Conservation (phyloP, 2,113 vertebrate genomes). For the Odontesthes bonariensis region DNA sequence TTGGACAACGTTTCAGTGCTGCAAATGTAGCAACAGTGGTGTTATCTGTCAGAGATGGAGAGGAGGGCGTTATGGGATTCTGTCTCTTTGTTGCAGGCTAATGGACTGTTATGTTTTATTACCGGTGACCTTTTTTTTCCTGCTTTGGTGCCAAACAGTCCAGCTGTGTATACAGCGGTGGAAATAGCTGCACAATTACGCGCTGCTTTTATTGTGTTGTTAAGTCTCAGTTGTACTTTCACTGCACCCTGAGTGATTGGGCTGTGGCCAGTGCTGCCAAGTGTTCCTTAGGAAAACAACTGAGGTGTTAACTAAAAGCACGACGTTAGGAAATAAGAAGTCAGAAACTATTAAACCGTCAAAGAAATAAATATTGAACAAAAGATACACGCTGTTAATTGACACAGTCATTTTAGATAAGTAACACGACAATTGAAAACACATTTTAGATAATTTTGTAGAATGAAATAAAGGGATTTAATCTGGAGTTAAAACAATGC, state of each 20-base stretch:
- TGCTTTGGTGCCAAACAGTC: slow-evolving; percentile 6
- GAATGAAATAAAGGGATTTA: too few species aligned
- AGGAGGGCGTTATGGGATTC: slow-evolving; percentile 20
- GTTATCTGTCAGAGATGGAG: background rate
- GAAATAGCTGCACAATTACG: background rate
- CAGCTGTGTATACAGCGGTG: background rate
- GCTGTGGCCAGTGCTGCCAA: background rate
- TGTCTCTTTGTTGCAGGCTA: slow-evolving; percentile 17
- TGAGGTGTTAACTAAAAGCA: background rate
- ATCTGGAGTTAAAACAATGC: too few species aligned
- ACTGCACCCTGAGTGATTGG: background rate
- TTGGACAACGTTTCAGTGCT: background rate
- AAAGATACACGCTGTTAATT: too few species aligned
- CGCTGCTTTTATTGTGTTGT: slow-evolving; percentile 2
- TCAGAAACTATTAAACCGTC: background rate
- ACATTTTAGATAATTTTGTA: too few species aligned
- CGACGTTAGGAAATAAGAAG: too few species aligned
- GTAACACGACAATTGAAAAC: too few species aligned
- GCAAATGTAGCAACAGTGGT: background rate
- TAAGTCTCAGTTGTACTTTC: slow-evolving; percentile 17
- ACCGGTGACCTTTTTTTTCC: slow-evolving; percentile 27
- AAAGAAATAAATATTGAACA: too few species aligned
- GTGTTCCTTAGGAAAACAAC: background rate
- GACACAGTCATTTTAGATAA: too few species aligned
- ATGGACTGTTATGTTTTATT: slow-evolving; percentile 25